Evolutionary conservation across 2,113 vertebrate species (phyloP).

Genomic region (Channa maculata): DNA sequence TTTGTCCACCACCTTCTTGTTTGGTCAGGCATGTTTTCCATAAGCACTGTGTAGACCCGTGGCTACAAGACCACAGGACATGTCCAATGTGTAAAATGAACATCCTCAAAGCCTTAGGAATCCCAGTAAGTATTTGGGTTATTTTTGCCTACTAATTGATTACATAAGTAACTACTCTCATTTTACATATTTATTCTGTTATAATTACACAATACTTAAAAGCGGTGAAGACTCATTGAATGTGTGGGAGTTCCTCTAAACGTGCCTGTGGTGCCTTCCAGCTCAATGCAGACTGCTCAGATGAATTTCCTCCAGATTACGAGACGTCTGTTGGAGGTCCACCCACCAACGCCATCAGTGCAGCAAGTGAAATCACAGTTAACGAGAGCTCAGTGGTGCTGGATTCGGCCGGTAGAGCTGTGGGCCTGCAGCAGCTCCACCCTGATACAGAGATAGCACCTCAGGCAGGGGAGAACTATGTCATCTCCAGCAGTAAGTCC

Average conservation of each 20-base stretch:
- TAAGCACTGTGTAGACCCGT: conserved; percentile 98
- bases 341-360: conserved; percentile 89
- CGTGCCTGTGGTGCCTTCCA: conserved; percentile 57
- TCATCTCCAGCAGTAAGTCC: conserved; percentile 90
- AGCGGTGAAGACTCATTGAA: background rate
- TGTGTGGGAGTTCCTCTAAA: background rate
- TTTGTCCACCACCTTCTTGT: background rate
- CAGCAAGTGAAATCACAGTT: conserved; percentile 90
- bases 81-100: conserved; percentile 99
- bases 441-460: conserved; percentile 82
- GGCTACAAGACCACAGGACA: conserved; percentile 97
- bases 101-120: conserved; percentile 97
- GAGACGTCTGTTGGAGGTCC: conserved; percentile 89
- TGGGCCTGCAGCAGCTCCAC: conserved; percentile 86
- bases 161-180: background rate
- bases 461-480: conserved; percentile 83
- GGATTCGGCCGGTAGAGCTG: conserved; percentile 83
- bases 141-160: background rate
- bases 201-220: conserved; percentile 1
- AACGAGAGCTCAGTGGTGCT: conserved; percentile 93
- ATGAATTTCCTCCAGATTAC: conserved; percentile 91
- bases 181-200: background rate
- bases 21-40: conserved; percentile 95
- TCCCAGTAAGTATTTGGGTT: conserved; percentile 87
- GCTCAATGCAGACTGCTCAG: conserved; percentile 92